Evolutionary conservation across 2,888 invertebrate species (phyloP), one percentile per base, ranked within the genome.

Genomic region (Alsophila aescularia): DNA sequence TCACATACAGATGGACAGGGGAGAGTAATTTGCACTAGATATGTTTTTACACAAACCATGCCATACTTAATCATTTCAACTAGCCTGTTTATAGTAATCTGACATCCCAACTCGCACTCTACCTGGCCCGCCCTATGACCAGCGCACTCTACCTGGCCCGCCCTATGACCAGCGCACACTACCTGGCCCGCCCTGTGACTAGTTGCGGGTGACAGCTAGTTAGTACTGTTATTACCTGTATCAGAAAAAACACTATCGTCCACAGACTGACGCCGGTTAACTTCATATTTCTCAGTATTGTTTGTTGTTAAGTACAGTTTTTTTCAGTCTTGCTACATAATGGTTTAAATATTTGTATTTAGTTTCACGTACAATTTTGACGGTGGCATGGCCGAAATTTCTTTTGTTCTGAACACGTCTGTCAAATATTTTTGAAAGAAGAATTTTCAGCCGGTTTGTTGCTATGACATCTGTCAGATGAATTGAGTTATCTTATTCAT

Each of bases 161-260:
- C 7, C 24, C 24, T 24, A n/a, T n/a, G n/a, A n/a, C n/a, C n/a
- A n/a, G n/a, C n/a, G n/a, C 24, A 5, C 18, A 18, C 18, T 5
- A 18, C 1, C 7, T 24, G 24, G 18, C 18, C 18, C 18, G 18
- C 18, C 18, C 18, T 5, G 18, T 4, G 18, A 18, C 18, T 5
- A n/a, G 18, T 5, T 5, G 18, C 10, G n/a, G 8, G 8, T 31
- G 40, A 42, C 16, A 12, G 29, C 15, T n/a, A 8, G 2, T 0
- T 4, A 29, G 14, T 24, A 58, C 54, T n/a, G n/a, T n/a, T n/a
- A n/a, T 8, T 63, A 88, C 88, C 87, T 89, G 87, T 48, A 88
- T 57, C 0, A 89, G 72, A 18, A 89, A 63, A 74, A 72, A 75
- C 27, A 88, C 64, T 6, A 87, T 72, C 70, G 77, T 78, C 83